These are phyloP conservation scores for Rhinogobius similis DNA, from an alignment of 2,113 vertebrate genomes.

Conservation along the genomic window DNA sequence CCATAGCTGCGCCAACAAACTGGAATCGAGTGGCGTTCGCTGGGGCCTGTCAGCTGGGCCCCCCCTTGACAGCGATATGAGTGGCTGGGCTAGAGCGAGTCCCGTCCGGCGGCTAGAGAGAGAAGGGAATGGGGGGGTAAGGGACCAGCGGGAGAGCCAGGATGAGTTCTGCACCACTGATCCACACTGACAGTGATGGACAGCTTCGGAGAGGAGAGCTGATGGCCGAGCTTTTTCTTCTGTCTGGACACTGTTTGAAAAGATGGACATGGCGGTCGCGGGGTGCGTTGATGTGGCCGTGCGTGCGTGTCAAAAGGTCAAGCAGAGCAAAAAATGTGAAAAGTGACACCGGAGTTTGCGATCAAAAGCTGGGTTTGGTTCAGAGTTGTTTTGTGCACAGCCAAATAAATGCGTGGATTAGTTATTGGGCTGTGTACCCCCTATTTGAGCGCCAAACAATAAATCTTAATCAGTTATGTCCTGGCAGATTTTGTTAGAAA, in stretches of 20 bases:
- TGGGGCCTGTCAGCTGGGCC: conserved; percentile 64
- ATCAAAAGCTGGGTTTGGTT: conserved; percentile 43
- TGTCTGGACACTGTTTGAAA: conserved; percentile 73
- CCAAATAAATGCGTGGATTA: background rate
- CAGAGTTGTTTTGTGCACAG: conserved; percentile 1
- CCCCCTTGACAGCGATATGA: conserved; percentile 67
- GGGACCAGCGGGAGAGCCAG: conserved; percentile 71
- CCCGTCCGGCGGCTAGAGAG: conserved; percentile 43
- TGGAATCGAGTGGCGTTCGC: conserved; percentile 65
- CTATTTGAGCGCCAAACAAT: background rate
- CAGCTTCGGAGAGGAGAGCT: conserved; percentile 76
- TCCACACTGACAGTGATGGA: conserved; percentile 79
- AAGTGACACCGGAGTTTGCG: conserved; percentile 55
- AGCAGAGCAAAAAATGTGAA: conserved; percentile 58
- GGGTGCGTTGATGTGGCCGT: conserved; percentile 46
- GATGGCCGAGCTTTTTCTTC: conserved; percentile 74
- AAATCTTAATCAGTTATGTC: conserved; percentile 4
- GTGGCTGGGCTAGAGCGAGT: conserved; percentile 64
- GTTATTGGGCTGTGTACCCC: background rate
- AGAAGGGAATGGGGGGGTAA: background rate
- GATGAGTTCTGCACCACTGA: conserved; percentile 78
- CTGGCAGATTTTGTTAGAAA: conserved; percentile 2
- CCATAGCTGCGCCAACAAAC: conserved; percentile 61
- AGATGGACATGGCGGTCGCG: conserved; percentile 74
- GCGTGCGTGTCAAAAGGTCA: conserved; percentile 59